Conservation (phyloP, 2,113 vertebrate species). For the Lepisosteus oculatus region DNA sequence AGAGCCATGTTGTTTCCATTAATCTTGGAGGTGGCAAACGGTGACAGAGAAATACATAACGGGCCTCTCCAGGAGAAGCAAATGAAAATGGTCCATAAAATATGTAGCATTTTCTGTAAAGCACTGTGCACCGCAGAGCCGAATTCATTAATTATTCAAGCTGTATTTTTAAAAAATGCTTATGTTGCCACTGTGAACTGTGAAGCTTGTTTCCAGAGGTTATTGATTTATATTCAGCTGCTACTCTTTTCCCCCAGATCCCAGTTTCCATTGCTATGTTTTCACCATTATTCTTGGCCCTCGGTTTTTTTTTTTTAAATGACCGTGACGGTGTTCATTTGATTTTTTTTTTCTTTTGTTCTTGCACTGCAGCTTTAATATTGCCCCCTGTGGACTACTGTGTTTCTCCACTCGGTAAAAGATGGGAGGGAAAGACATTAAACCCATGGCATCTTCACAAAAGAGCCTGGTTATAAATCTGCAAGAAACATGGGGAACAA, state of each 20-base stretch:
- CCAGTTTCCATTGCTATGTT: too few relatives aligned
- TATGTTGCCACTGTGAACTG: slow-evolving; percentile 29
- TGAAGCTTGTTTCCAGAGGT: slow-evolving; percentile 32
- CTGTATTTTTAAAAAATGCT: slow-evolving; percentile 38
- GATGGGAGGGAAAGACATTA: background rate
- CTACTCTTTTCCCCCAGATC: background rate
- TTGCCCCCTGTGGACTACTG: background rate
- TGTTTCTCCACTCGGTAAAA: background rate
- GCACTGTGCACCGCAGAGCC: slow-evolving; percentile 25
- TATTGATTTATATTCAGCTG: slow-evolving; percentile 10
- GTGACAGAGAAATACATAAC: background rate
- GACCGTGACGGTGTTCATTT: background rate
- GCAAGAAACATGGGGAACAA: too few relatives aligned
- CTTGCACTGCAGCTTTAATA: background rate
- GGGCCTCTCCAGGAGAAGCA: slow-evolving; percentile 7
- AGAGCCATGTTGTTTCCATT: background rate
- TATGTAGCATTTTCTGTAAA: slow-evolving; percentile 33
- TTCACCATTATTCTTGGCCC: background rate
- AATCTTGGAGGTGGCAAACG: background rate
- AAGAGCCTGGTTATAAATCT: too few relatives aligned
- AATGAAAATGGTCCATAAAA: slow-evolving; percentile 38
- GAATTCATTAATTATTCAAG: slow-evolving; percentile 42
- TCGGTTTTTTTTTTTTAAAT: background rate
- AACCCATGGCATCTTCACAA: too few relatives aligned
- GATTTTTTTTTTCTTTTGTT: background rate